Percentiles rank a stretch among this genome's conserved stretches.
phyloP scores from a whole-genome alignment of 2,888 invertebrate genomes.

The Phania funesta region DNA sequence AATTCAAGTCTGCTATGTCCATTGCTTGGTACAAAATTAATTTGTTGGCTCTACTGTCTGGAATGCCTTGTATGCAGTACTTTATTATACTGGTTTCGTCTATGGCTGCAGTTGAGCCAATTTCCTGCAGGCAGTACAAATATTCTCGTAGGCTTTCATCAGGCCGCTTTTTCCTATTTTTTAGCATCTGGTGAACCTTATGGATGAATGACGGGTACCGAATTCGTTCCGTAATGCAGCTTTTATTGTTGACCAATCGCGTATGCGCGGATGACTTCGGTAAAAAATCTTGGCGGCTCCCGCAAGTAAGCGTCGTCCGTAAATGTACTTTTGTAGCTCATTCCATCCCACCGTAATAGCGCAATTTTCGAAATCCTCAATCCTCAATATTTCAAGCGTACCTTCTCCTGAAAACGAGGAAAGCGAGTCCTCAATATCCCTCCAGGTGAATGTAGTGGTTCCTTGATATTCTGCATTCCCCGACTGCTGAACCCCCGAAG shows the following conservation, averaged over 20 bases:
- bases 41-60: background rate
- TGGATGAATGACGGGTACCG: no score
- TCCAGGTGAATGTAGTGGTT: no score
- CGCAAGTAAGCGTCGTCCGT: constrained; percentile 46
- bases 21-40: background rate
- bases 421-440: background rate
- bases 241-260: constrained; percentile 37
- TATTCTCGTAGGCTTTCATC: background rate
- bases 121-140: background rate
- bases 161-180: background rate
- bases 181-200: no score
- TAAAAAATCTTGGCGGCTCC: constrained; percentile 62
- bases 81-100: background rate
- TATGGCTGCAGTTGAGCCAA: no score
- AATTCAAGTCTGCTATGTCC: background rate
- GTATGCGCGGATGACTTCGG: constrained; percentile 32
- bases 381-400: constrained; percentile 16
- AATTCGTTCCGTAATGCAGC: no score
- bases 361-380: constrained; percentile 51
- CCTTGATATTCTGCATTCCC: no score
- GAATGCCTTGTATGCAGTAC: background rate
- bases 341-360: constrained; percentile 1
- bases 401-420: background rate
- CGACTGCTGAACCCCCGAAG: no score
- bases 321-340: constrained; percentile 54